Conservation (phyloP, 2,888 invertebrate genomes). For the Hirtodrosophila duncani region DNA sequence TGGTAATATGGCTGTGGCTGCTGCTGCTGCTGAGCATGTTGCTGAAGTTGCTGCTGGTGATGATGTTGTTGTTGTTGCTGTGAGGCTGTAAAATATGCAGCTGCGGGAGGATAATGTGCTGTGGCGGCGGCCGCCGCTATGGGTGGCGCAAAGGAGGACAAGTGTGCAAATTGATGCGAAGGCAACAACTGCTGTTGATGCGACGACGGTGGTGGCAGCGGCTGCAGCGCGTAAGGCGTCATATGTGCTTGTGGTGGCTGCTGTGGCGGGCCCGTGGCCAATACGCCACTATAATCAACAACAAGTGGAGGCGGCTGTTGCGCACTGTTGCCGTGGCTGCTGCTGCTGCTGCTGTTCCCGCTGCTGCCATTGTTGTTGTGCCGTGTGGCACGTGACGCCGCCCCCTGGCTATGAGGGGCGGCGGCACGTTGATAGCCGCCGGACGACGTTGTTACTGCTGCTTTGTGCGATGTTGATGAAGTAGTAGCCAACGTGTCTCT, state of each 20-base stretch:
- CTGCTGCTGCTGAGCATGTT: conserved; percentile 39
- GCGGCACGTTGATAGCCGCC: conserved; percentile 37
- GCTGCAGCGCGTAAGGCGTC: conserved; percentile 39
- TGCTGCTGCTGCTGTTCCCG: conserved; percentile 42
- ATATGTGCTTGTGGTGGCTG: conserved; percentile 36
- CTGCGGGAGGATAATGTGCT: conserved; percentile 51
- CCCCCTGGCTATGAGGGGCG: conserved; percentile 33
- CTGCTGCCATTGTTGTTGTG: conserved; percentile 65
- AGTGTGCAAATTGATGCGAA: conserved; percentile 58
- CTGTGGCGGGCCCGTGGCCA: conserved; percentile 31
- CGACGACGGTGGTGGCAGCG: conserved; percentile 28
- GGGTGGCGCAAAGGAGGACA: conserved; percentile 56
- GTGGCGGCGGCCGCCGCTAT: conserved; percentile 37
- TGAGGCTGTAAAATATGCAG: conserved; percentile 58
- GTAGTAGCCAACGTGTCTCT: conserved; percentile 49
- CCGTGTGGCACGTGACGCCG: conserved; percentile 28
- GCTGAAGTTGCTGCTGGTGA: conserved; percentile 51
- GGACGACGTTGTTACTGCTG: conserved; percentile 45
- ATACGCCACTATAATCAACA: conserved; percentile 59
- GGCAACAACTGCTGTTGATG: conserved; percentile 46
- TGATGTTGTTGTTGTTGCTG: conserved; percentile 55
- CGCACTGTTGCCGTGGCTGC: conserved; percentile 42
- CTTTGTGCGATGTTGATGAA: conserved; percentile 21
- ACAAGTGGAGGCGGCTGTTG: no score
- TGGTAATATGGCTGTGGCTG: conserved; percentile 72